These are phyloP conservation scores for Erethizon dorsatum DNA, from an alignment of 2,797 vertebrate genomes.

Conservation along the genomic window DNA sequence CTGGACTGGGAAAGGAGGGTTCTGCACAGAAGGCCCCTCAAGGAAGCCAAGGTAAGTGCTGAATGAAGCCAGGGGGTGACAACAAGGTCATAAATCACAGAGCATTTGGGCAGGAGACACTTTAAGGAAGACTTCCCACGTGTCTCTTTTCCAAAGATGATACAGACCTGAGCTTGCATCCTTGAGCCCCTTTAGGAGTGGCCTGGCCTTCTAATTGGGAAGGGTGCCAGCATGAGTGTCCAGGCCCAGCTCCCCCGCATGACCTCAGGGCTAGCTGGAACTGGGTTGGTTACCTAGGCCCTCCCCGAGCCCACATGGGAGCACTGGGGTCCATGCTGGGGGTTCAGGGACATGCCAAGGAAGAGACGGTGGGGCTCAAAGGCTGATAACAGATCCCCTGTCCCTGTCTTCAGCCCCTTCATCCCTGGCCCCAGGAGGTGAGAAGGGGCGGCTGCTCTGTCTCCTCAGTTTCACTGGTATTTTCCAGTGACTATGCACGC, in stretches of 20 bases:
- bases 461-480: background rate
- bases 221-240: background rate
- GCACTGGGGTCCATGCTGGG: conserved; percentile 92
- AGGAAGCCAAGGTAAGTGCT: background rate
- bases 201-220: background rate
- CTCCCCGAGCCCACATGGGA: background rate
- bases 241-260: background rate
- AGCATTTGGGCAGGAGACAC: background rate
- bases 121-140: background rate
- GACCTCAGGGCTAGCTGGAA: rapidly evolving
- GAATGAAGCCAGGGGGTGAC: background rate
- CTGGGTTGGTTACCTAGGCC: background rate
- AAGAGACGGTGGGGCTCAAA: background rate
- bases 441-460: background rate
- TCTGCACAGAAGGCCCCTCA: background rate
- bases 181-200: background rate
- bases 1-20: background rate
- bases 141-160: background rate
- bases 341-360: background rate
- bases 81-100: background rate
- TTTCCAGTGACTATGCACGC: too few species aligned
- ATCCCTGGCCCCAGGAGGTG: background rate
- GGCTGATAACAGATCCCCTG: background rate
- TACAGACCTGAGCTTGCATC: background rate
- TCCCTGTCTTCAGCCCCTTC: background rate